Base-by-base conservation (phyloP, 2,797 vertebrate genomes). In the Amphiprion clarkii region DNA sequence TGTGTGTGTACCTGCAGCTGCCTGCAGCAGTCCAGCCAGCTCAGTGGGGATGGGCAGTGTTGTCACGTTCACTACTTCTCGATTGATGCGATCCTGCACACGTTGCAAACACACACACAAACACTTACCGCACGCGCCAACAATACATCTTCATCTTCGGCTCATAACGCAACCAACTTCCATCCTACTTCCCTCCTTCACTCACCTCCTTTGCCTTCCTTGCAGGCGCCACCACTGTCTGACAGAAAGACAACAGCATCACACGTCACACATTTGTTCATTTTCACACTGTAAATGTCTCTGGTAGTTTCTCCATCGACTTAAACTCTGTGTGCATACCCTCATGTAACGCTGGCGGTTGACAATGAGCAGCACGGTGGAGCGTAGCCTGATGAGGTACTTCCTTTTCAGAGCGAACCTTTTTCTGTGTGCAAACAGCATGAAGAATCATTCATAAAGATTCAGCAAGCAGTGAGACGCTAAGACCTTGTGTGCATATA, bases 271-370 rank as follows among this genome's bases (percentile, higher is more conserved):
- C 70, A 66, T 81, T 72, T 77, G 79, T 39, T 80, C 54, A 44
- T 52, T 72, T 67, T 63, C 31, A 10, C 14, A 44, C 16, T 52
- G 51, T 4, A 49, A 59, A 68, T 7, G 7, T 31, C 25, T 39
- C 36, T 42, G 55, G 10, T 39, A 2, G 49, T 53, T 21, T 16
- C 7, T n/a, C 23, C 5, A 17, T 33, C 54, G 53, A 39, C 79
- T 53, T 29, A 29, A 36, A 74, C 58, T 64, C 29, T 46, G 73
- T 7, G 61, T 7, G 76, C 89, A 92, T 95, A 99, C 98, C 97
- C 96, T 97, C 90, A 98, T 95, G 92, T 96, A 97, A 59, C 95
- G 94, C 87, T 94, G 95, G 42, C 95, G 94, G 88, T 95, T 97
- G 75, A 97, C 76, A 0, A 97, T 95, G 51, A 97, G 93, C 76